phyloP scores from a whole-genome alignment of 2,113 vertebrate species.

The Indicator maculatus region DNA sequence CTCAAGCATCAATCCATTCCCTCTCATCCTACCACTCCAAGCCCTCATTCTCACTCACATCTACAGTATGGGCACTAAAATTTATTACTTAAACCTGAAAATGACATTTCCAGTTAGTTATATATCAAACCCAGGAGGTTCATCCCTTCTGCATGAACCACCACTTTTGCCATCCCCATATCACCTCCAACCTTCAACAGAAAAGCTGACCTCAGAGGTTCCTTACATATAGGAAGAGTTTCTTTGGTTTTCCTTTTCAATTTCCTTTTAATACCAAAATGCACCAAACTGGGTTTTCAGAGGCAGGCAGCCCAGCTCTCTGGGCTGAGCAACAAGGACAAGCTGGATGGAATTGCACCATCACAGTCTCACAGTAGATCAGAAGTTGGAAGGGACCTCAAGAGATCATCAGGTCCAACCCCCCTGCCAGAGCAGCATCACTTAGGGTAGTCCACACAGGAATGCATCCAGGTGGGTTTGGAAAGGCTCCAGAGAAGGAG shows the following conservation, averaged over 20 bases:
- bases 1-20: too few species aligned
- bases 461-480: too few species aligned
- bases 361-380: background rate
- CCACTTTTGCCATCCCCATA: background rate
- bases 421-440: too few species aligned
- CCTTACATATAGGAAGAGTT: background rate
- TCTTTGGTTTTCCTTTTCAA: background rate
- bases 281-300: background rate
- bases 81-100: background rate
- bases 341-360: background rate
- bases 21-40: too few species aligned
- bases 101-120: background rate
- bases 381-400: too few species aligned
- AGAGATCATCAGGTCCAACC: too few species aligned
- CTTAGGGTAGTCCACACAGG: too few species aligned
- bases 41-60: background rate
- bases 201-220: background rate
- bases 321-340: background rate
- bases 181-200: background rate
- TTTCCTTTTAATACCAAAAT: background rate
- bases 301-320: background rate
- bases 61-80: background rate
- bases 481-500: too few species aligned
- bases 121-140: background rate
- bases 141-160: background rate